Conservation (phyloP, 2,888 invertebrate genomes). For the Thereva unica region DNA sequence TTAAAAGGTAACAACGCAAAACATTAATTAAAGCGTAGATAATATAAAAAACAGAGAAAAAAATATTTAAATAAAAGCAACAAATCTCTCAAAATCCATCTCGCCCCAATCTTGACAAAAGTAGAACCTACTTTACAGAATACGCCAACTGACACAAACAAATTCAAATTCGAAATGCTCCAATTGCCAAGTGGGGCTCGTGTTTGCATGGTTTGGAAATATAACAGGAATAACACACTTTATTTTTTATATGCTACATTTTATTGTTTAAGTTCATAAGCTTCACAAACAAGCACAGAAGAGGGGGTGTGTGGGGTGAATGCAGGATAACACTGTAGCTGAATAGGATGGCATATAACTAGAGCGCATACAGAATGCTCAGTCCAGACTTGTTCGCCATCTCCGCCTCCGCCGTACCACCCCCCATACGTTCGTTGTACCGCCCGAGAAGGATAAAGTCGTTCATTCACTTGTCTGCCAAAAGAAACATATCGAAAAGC, state of each 20-base stretch:
- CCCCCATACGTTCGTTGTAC: too few species aligned
- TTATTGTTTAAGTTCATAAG: conserved; percentile 28
- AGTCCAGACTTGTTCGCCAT: too few species aligned
- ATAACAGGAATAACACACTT: background rate
- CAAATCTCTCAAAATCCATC: too few species aligned
- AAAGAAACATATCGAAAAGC: conserved; percentile 25
- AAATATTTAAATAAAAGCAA: too few species aligned
- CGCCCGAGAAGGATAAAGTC: conserved; percentile 4
- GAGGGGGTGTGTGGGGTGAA: conserved; percentile 3
- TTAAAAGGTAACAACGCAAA: too few species aligned
- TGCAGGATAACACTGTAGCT: conserved; percentile 8
- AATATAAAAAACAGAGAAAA: too few species aligned
- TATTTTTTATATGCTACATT: conserved; percentile 19
- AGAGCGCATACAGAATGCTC: conserved; percentile 15
- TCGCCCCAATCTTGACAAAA: too few species aligned
- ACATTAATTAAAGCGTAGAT: too few species aligned
- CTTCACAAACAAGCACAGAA: conserved; percentile 22
- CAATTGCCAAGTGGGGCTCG: conserved; percentile 30
- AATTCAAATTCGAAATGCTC: conserved; percentile 11
- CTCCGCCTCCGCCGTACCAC: too few species aligned
- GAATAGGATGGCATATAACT: conserved; percentile 12
- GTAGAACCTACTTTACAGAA: too few species aligned
- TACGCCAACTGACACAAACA: too few species aligned
- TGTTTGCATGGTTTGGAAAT: conserved; percentile 15
- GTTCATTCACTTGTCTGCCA: conserved; percentile 19